Conservation (phyloP, 2,888 invertebrate genomes). For the Crioceris asparagi region DNA sequence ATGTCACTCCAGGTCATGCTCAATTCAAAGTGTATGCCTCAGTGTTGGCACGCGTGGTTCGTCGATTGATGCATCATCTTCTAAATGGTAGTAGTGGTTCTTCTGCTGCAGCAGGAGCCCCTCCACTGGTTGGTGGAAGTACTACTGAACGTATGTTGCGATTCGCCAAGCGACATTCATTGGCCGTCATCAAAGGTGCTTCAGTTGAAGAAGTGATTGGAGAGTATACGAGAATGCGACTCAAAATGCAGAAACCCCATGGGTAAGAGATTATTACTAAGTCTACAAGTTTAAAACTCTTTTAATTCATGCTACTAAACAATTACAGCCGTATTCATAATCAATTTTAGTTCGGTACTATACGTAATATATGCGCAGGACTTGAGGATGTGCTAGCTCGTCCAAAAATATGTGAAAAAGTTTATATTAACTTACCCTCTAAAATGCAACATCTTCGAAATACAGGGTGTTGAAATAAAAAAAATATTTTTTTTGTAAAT, state of each 20-base stretch:
- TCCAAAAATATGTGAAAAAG: no score
- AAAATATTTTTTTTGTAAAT: no score
- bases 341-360: no score
- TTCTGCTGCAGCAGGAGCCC: no score
- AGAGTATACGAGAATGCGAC: slow-evolving; percentile 28
- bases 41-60: slow-evolving; percentile 54
- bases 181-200: slow-evolving; percentile 44
- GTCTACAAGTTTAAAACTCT: no score
- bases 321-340: no score
- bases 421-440: no score
- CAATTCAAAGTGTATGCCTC: slow-evolving; percentile 63
- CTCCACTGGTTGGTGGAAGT: slow-evolving; percentile 41
- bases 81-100: slow-evolving; percentile 42
- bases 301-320: no score
- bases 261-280: slow-evolving; percentile 42
- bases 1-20: slow-evolving; percentile 57
- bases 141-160: slow-evolving; percentile 67
- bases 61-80: slow-evolving; percentile 51
- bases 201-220: slow-evolving; percentile 52
- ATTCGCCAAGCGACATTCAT: slow-evolving; percentile 54
- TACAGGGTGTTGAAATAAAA: no score
- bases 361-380: no score
- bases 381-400: no score
- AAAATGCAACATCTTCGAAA: no score
- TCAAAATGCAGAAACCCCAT: slow-evolving; percentile 37